Conservation (phyloP, 1,140 invertebrate species). For the Samia ricini region DNA sequence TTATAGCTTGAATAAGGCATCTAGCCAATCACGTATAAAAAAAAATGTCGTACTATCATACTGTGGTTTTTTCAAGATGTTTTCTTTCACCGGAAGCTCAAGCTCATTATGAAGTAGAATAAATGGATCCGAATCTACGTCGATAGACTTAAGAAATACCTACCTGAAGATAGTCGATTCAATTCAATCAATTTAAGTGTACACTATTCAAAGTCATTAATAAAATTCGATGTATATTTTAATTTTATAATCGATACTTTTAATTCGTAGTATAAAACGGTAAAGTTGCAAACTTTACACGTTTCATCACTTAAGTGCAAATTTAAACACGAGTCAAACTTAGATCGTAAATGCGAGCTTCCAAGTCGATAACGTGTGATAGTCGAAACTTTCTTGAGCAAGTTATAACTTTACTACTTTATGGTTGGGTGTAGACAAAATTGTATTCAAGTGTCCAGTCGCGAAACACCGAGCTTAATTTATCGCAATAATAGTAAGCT, state of each 20-base stretch:
- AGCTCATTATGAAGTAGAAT: no score
- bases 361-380: constrained; percentile 1
- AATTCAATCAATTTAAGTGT: no score
- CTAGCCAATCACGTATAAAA: no score
- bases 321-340: background rate
- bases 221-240: background rate
- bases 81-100: no score
- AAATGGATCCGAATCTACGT: no score
- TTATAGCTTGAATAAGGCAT: no score
- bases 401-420: background rate
- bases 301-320: constrained; percentile 1
- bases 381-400: background rate
- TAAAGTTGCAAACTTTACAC: constrained; percentile 5
- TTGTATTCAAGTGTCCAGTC: background rate
- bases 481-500: background rate
- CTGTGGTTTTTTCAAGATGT: no score
- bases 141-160: no score
- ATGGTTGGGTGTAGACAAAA: background rate
- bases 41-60: no score
- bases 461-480: background rate
- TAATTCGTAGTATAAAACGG: background rate
- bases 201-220: background rate
- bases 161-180: no score
- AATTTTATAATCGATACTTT: background rate
- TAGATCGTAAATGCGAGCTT: background rate